phyloP scores from a whole-genome alignment of 2,888 invertebrate species.

The Lasioglossum malachurum region DNA sequence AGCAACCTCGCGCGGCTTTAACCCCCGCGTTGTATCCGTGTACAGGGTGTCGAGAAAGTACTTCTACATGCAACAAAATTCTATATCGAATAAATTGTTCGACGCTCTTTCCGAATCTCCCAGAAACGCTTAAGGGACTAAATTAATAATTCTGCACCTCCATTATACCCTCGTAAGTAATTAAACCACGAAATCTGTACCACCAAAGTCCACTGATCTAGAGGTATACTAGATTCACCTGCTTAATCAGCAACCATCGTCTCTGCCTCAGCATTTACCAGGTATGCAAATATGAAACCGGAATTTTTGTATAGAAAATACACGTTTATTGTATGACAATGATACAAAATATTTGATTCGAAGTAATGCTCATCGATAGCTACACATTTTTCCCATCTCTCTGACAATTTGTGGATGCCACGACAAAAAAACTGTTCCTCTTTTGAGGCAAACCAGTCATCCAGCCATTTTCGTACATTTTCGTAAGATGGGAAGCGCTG shows the following conservation, averaged over 20 bases:
- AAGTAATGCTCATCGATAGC: too few relatives aligned
- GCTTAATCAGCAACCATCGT: not conserved
- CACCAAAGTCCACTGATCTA: not conserved
- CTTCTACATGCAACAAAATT: not conserved
- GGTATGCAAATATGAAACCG: too few relatives aligned
- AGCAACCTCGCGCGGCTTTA: not conserved
- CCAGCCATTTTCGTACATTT: too few relatives aligned
- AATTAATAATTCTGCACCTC: not conserved
- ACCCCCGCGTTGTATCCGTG: not conserved
- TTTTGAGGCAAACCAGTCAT: too few relatives aligned
- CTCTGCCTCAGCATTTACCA: not conserved
- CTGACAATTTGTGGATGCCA: too few relatives aligned
- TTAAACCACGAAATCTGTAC: not conserved
- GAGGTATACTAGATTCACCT: not conserved
- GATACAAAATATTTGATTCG: too few relatives aligned
- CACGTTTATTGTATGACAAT: too few relatives aligned
- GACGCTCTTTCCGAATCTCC: not conserved
- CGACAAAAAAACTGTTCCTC: too few relatives aligned
- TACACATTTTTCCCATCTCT: too few relatives aligned
- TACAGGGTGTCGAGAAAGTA: not conserved
- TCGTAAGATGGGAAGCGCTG: too few relatives aligned
- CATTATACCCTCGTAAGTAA: not conserved
- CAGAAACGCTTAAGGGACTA: not conserved
- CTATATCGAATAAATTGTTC: not conserved
- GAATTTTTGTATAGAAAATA: too few relatives aligned